phyloP scores from a whole-genome alignment of 2,113 vertebrate genomes.

The Colius striatus region DNA sequence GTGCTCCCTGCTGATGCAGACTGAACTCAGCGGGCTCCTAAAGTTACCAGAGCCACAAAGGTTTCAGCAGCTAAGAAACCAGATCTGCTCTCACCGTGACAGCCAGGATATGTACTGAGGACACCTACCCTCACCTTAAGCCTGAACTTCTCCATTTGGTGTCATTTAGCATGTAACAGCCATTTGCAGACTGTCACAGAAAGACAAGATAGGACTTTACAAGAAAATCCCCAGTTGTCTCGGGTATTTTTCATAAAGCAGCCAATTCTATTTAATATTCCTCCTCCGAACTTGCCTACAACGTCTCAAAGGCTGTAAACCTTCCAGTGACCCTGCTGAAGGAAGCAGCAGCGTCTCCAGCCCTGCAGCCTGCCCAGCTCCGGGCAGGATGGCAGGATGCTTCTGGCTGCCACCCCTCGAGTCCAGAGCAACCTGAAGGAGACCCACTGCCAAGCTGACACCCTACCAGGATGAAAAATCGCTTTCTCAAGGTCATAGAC shows the following conservation, averaged over 20 bases:
- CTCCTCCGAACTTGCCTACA: neutral
- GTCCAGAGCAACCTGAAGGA: neutral
- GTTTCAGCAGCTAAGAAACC: neutral
- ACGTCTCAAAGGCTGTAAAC: neutral
- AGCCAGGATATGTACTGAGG: neutral
- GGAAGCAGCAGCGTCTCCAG: neutral
- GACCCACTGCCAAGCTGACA: neutral
- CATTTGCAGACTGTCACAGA: neutral
- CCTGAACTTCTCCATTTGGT: neutral
- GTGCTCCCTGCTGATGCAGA: neutral
- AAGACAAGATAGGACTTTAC: neutral
- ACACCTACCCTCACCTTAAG: neutral
- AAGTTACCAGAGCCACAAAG: fast-evolving
- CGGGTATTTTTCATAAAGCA: neutral
- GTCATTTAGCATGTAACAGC: neutral
- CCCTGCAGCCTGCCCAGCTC: neutral
- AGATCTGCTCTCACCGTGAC: neutral
- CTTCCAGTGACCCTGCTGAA: neutral
- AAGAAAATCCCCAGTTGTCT: neutral
- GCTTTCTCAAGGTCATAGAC: neutral
- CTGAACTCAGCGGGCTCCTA: fast-evolving
- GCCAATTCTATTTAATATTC: neutral
- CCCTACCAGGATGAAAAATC: neutral
- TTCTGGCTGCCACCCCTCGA: neutral
- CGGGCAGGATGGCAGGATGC: neutral